Base-by-base conservation (phyloP, 2,797 vertebrate species). In the Pagetopsis macropterus region DNA sequence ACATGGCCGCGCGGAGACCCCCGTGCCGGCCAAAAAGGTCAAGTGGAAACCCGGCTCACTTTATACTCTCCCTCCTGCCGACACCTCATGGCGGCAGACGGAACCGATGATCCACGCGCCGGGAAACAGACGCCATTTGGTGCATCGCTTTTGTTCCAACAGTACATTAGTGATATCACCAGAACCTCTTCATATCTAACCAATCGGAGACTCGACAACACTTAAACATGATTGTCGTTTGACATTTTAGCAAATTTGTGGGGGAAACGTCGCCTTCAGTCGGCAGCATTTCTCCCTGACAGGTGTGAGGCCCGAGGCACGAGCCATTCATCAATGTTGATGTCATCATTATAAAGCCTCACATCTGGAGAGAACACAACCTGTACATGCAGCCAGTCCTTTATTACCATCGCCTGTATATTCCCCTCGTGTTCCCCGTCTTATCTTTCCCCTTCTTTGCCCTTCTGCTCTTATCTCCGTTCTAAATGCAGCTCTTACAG, bases 1-100 rank as follows among this genome's bases (percentile, higher is more conserved):
- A 79, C 78, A 55, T 49, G 65, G 66, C 73, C 75, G 76, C 21
- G 44, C 61, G 66, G 23, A 15, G 62, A 65, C 45, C 70, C 70
- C 31, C 17, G 19, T 59, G 78, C 67, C 78, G 73, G 72, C 70
- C 82, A 62, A 82, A 70, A 87, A 83, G 85, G 88, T 87, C 73
- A 87, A 88, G 79, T 77, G 79, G 77, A 81, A 81, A 76, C 79
- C 72, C 75, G 50, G 65, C 79, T 75, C 62, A 40, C 67, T 82
- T 83, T 44, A 41, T 70, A 81, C 84, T 80, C 70, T 63, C 31
- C 61, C 63, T 45, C 60, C 82, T 75, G 46, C 2, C 44, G 56
- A 75, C 66, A 70, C 66, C 76, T 52, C 49, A 23, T 56, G 14
- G 33, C 4, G 4, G 6, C 55, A 70, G 64, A 21, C 37, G 4